Conservation (phyloP, 2,797 vertebrate genomes). For the Coilia nasus region DNA sequence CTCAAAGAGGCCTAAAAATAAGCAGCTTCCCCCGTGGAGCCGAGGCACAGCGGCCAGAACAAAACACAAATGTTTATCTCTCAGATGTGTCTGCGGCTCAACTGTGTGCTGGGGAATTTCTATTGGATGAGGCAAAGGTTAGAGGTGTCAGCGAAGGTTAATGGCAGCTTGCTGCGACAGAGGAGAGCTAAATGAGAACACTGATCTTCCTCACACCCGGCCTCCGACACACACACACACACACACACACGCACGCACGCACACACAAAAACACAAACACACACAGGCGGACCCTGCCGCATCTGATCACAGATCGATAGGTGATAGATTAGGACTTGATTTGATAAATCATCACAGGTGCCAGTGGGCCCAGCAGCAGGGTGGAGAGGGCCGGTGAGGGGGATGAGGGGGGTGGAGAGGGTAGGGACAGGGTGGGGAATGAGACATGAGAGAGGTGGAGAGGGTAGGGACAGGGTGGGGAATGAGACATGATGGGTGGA, state of each 20-base stretch:
- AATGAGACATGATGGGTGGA: too few relatives aligned
- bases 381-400: too few relatives aligned
- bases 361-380: too few relatives aligned
- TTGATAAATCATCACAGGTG: slow-evolving; percentile 47
- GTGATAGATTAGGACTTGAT: slow-evolving; percentile 51
- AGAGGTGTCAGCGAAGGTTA: slow-evolving; percentile 55
- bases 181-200: slow-evolving; percentile 54
- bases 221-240: neutral
- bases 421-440: too few relatives aligned
- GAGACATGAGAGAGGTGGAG: neutral
- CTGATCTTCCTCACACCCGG: slow-evolving; percentile 45
- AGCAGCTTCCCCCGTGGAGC: neutral
- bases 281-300: slow-evolving; percentile 4
- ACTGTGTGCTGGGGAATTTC: slow-evolving; percentile 51
- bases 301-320: slow-evolving; percentile 53
- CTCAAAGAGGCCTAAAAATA: slow-evolving; percentile 16
- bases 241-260: slow-evolving; percentile 37
- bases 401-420: neutral
- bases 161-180: slow-evolving; percentile 49
- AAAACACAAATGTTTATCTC: slow-evolving; percentile 36
- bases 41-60: neutral
- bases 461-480: neutral
- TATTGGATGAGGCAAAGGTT: slow-evolving; percentile 54
- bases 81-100: slow-evolving; percentile 51
- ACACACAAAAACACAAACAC: neutral